A percentile compares a stretch with the other conserved stretches of the same genome.
These are phyloP conservation scores for Theonella swinhoei DNA, from an alignment of 37 sponge, comb jelly and placozoan genomes.

Conservation along the genomic window DNA sequence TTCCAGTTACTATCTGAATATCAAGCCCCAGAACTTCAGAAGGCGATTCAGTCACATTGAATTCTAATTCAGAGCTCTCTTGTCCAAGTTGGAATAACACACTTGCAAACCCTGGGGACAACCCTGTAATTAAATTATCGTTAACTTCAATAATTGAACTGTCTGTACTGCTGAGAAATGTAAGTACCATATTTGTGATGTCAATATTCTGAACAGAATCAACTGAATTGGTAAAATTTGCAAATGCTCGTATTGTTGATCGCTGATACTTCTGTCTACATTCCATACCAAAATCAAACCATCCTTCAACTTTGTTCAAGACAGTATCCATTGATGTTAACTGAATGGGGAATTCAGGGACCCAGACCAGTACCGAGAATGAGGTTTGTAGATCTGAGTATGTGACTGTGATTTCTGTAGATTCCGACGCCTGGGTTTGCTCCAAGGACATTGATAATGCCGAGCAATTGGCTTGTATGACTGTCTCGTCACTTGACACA, in stretches of 20 bases:
- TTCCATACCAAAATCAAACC: not conserved
- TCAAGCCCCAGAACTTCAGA: constrained; percentile 51
- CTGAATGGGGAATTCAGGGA: constrained; percentile 23
- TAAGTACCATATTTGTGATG: constrained; percentile 22
- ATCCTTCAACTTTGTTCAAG: constrained; percentile 33
- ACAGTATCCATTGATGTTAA: constrained; percentile 4
- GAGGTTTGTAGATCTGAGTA: not conserved
- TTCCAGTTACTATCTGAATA: constrained; percentile 36
- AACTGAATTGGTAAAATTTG: constrained; percentile 56
- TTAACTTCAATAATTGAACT: constrained; percentile 18
- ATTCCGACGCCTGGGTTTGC: constrained; percentile 22
- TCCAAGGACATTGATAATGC: constrained; percentile 19
- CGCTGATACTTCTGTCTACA: constrained; percentile 52
- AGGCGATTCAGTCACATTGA: constrained; percentile 20
- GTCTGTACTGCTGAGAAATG: constrained; percentile 20
- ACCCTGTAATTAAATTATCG: constrained; percentile 22
- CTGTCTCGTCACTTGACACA: not conserved
- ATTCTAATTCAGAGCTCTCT: not conserved
- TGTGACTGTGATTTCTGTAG: constrained; percentile 15
- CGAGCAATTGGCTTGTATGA: constrained; percentile 42
- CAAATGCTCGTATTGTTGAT: constrained; percentile 25
- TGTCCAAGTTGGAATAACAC: not conserved
- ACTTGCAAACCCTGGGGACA: constrained; percentile 46
- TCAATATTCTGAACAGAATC: constrained; percentile 14
- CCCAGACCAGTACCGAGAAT: constrained; percentile 59